Conservation (phyloP, 2,113 vertebrate genomes). For the Alouatta palliata region DNA sequence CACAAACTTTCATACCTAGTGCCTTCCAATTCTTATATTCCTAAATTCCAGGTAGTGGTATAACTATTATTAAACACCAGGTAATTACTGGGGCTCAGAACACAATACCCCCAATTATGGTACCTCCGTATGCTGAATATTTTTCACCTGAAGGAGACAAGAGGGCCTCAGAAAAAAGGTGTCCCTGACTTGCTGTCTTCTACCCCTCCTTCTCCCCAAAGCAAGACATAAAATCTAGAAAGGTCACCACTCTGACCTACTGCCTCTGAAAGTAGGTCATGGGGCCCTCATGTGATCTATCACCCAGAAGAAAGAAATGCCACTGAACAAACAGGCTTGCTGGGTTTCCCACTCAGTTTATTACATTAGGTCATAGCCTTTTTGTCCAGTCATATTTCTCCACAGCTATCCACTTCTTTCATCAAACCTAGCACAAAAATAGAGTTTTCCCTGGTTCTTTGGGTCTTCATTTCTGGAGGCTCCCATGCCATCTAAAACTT, state of each 20-base stretch:
- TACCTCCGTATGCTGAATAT: not conserved
- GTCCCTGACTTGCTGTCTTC: not conserved
- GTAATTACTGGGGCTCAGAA: not conserved
- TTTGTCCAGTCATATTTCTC: not conserved
- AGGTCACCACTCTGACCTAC: not conserved
- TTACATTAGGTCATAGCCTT: not conserved
- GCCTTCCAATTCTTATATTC: not conserved
- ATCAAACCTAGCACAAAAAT: not conserved
- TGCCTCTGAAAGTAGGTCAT: not conserved
- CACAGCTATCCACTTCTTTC: not conserved
- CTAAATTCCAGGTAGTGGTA: not conserved
- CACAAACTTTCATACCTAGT: not conserved
- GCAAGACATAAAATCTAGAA: not conserved
- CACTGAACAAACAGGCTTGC: not conserved
- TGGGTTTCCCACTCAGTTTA: not conserved
- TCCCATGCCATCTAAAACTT: not conserved
- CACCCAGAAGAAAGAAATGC: not conserved
- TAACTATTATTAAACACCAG: slow-evolving; percentile 4
- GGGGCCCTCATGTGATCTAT: not conserved
- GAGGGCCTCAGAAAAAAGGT: not conserved
- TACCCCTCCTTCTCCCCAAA: not conserved
- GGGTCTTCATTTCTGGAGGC: not conserved
- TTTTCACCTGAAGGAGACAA: not conserved
- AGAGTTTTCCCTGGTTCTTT: not conserved
- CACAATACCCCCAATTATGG: not conserved